Percentiles rank a stretch among this genome's conserved stretches.
Conservation (phyloP, 2,888 invertebrate species). For the Leptinotarsa haldemani region DNA sequence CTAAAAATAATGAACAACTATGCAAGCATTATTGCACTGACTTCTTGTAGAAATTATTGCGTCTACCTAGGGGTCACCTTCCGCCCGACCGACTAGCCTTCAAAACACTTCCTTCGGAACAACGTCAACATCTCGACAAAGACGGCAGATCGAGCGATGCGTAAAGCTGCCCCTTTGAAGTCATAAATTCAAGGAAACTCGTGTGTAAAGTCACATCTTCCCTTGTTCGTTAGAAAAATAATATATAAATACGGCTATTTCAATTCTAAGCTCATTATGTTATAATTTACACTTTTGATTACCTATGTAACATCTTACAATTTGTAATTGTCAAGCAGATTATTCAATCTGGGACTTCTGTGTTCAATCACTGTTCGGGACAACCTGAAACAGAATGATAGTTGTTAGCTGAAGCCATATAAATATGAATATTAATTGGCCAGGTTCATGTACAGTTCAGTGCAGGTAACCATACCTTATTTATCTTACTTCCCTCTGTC, state of each 20-base stretch:
- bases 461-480: no score
- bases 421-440: no score
- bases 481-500: no score
- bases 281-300: conserved; percentile 47
- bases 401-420: neutral
- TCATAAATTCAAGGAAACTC: conserved; percentile 47
- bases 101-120: neutral
- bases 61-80: conserved; percentile 15
- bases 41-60: conserved; percentile 48
- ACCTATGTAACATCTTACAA: conserved; percentile 47
- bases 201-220: conserved; percentile 48
- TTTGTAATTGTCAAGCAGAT: conserved; percentile 35
- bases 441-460: no score
- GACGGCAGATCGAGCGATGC: neutral
- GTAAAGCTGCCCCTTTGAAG: conserved; percentile 34
- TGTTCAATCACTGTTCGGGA: conserved; percentile 44
- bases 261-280: conserved; percentile 47
- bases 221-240: conserved; percentile 53
- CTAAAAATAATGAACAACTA: conserved; percentile 63
- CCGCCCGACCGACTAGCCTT: neutral
- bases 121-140: neutral
- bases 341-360: conserved; percentile 41
- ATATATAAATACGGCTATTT: conserved; percentile 49
- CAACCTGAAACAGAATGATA: conserved; percentile 39
- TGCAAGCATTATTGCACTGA: conserved; percentile 62